These are phyloP conservation scores for Ornithorhynchus anatinus DNA, from an alignment of 2,113 vertebrate genomes.

Conservation along the genomic window DNA sequence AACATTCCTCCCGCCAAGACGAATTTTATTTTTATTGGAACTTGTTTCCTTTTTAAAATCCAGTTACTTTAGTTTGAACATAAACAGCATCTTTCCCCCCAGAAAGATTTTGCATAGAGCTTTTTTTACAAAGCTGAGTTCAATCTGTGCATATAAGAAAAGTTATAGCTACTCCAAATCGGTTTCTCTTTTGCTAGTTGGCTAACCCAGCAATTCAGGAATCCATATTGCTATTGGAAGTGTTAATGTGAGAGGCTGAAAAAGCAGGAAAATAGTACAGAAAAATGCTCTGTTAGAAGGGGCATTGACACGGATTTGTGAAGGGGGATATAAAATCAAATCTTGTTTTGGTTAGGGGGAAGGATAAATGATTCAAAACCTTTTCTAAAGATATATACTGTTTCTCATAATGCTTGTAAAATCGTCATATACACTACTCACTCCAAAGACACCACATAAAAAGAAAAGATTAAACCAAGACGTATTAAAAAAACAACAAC, in stretches of 20 bases:
- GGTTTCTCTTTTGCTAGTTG: neutral
- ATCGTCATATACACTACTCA: no score
- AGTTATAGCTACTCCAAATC: neutral
- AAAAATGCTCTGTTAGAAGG: neutral
- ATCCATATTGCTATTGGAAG: neutral
- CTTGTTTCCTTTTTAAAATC: no score
- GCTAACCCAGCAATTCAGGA: conserved; percentile 29
- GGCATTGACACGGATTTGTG: neutral
- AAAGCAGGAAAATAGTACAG: neutral
- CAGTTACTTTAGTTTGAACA: neutral
- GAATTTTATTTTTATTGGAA: neutral
- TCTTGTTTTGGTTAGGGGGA: neutral
- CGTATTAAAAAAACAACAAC: no score
- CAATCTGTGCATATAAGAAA: neutral
- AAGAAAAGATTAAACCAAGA: no score
- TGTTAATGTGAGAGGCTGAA: neutral
- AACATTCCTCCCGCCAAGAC: neutral
- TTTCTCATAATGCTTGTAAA: neutral
- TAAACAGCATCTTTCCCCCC: neutral
- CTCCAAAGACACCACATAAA: no score
- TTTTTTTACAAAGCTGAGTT: neutral
- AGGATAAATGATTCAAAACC: neutral
- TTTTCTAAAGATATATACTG: neutral
- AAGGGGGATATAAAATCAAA: neutral
- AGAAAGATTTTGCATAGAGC: neutral